Percentiles rank a stretch among this genome's conserved stretches.
Conservation (phyloP, 2,113 vertebrate genomes). For the Erythrocercus mccallii region DNA sequence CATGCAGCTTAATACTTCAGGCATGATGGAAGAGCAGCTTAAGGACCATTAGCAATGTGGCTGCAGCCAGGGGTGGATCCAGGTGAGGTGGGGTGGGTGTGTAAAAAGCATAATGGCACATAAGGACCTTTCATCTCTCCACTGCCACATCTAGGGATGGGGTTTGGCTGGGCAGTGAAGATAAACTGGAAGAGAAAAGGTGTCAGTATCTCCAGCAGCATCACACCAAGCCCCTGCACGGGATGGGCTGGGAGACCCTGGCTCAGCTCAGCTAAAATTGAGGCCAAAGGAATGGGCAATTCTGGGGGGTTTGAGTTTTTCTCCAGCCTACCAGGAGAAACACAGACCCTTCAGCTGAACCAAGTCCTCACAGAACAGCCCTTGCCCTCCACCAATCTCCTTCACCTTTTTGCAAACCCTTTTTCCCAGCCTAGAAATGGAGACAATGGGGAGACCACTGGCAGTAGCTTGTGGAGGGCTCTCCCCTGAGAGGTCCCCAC, state of each 20-base stretch:
- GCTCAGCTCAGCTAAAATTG: background rate
- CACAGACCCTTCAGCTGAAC: background rate
- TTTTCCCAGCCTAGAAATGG: background rate
- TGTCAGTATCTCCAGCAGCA: background rate
- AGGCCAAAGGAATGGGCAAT: fast-evolving
- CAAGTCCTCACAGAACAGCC: background rate
- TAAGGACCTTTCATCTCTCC: background rate
- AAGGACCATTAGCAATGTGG: background rate
- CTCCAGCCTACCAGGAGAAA: background rate
- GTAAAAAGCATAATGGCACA: fast-evolving
- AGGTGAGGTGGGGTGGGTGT: fast-evolving
- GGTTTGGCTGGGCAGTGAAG: background rate
- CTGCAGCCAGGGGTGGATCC: background rate
- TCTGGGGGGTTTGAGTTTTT: background rate
- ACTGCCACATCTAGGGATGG: fast-evolving
- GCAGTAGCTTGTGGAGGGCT: background rate
- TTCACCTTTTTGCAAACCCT: background rate
- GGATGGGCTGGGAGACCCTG: background rate
- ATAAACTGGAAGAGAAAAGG: too few species aligned
- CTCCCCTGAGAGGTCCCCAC: background rate
- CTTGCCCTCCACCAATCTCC: background rate
- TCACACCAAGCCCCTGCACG: fast-evolving
- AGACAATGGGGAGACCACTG: fast-evolving
- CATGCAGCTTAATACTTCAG: background rate
- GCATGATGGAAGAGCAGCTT: background rate